Conservation (phyloP, 1,140 invertebrate species). For the Pseudobourletiella spinata region DNA sequence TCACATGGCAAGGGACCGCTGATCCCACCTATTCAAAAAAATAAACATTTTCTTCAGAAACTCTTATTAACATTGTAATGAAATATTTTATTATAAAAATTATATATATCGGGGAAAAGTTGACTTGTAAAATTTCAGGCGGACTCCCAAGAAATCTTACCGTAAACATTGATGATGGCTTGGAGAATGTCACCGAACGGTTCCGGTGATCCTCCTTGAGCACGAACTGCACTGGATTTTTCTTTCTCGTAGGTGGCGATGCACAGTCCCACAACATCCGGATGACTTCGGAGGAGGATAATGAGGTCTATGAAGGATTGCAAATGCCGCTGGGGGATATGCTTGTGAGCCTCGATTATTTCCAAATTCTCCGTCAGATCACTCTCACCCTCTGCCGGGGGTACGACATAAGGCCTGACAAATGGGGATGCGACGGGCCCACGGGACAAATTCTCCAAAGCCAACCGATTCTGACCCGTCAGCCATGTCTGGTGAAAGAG, state of each 20-base stretch:
- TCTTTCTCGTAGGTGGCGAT: slow-evolving; percentile 25
- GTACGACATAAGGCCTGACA: slow-evolving; percentile 56
- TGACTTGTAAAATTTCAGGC: no score
- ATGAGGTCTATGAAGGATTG: slow-evolving; percentile 31
- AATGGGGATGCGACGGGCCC: slow-evolving; percentile 24
- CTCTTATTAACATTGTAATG: no score
- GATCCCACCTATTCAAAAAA: slow-evolving; percentile 30
- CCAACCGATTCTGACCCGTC: slow-evolving; percentile 74
- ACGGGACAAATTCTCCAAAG: slow-evolving; percentile 51
- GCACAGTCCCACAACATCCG: slow-evolving; percentile 31
- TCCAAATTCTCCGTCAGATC: slow-evolving; percentile 65
- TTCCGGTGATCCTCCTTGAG: not conserved
- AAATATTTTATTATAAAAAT: no score
- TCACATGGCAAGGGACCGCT: slow-evolving; percentile 31
- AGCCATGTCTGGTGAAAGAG: slow-evolving; percentile 78
- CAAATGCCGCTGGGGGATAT: slow-evolving; percentile 55
- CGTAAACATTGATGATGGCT: slow-evolving; percentile 31
- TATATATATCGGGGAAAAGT: no score
- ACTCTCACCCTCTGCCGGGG: slow-evolving; percentile 60
- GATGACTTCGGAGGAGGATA: slow-evolving; percentile 30
- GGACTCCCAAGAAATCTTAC: no score
- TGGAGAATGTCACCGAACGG: slow-evolving; percentile 26
- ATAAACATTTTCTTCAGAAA: no score
- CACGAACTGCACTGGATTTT: slow-evolving; percentile 6
- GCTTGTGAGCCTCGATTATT: slow-evolving; percentile 82